These are phyloP conservation scores for Gobio occitaniae DNA, from an alignment of 2,797 vertebrate genomes.

Conservation along the genomic window DNA sequence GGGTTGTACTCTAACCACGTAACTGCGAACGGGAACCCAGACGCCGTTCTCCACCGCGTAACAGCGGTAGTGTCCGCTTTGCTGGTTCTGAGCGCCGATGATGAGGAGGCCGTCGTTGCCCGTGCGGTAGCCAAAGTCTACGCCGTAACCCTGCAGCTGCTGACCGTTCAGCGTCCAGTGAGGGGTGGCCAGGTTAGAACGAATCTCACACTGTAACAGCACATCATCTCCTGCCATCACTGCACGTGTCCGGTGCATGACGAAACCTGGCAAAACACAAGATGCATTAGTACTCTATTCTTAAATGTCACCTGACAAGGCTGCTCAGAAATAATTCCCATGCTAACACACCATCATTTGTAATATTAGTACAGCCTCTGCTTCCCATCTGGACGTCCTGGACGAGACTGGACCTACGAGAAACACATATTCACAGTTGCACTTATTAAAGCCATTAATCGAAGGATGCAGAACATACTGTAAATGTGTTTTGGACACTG, in stretches of 20 bases:
- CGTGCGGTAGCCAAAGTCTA: constrained; percentile 81
- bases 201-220: constrained; percentile 91
- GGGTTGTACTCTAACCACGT: constrained; percentile 84
- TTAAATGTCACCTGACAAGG: constrained; percentile 10
- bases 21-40: constrained; percentile 81
- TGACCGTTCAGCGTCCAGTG: constrained; percentile 88
- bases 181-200: constrained; percentile 89
- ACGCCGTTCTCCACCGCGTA: constrained; percentile 88
- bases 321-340: not conserved
- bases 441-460: constrained; percentile 5
- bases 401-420: constrained; percentile 79
- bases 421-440: constrained; percentile 23
- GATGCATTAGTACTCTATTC: not conserved
- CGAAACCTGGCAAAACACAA: constrained; percentile 55
- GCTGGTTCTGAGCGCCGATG: constrained; percentile 80
- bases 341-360: constrained; percentile 75
- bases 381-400: constrained; percentile 86
- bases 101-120: constrained; percentile 92
- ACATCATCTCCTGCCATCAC: constrained; percentile 91
- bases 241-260: constrained; percentile 79
- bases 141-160: constrained; percentile 73
- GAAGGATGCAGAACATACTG: not conserved
- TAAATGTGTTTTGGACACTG: constrained; percentile 4
- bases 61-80: constrained; percentile 89
- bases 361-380: constrained; percentile 82